These are phyloP conservation scores for Pampusana beccarii DNA, from an alignment of 2,113 vertebrate species.

Conservation along the genomic window DNA sequence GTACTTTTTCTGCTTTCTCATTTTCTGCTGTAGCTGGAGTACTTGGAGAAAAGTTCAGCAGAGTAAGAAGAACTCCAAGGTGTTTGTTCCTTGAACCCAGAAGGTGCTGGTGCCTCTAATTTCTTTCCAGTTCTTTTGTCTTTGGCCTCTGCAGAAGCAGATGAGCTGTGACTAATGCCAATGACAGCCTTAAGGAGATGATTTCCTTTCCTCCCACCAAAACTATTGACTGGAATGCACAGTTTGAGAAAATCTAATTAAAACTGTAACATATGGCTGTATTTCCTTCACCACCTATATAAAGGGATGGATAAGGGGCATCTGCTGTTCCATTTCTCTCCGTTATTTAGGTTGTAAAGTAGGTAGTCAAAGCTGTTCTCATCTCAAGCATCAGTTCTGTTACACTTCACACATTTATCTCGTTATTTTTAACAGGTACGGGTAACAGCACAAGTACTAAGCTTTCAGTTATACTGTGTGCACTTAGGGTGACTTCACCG, in stretches of 20 bases:
- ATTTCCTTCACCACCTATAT: neutral
- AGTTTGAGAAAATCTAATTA: slow-evolving; percentile 24
- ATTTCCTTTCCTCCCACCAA: slow-evolving; percentile 12
- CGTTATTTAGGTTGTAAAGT: slow-evolving; percentile 2
- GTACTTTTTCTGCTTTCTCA: neutral
- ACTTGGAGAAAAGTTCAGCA: neutral
- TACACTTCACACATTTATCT: neutral
- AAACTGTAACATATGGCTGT: neutral
- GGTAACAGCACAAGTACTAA: neutral
- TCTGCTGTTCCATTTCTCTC: neutral
- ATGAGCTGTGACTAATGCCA: neutral
- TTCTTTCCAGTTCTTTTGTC: neutral
- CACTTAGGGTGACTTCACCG: neutral
- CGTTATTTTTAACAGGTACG: slow-evolving; percentile 9
- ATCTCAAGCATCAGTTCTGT: neutral
- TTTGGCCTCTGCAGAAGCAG: neutral
- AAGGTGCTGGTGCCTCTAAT: neutral
- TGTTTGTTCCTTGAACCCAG: neutral
- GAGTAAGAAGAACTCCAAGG: neutral
- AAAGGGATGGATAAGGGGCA: neutral
- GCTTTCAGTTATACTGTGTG: neutral
- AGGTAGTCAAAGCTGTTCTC: neutral
- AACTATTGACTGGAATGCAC: neutral
- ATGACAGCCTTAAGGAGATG: neutral
- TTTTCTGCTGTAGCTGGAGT: neutral